Evolutionary conservation across 2,888 invertebrate species (phyloP).

Genomic region (Pseudanteris insignis): DNA sequence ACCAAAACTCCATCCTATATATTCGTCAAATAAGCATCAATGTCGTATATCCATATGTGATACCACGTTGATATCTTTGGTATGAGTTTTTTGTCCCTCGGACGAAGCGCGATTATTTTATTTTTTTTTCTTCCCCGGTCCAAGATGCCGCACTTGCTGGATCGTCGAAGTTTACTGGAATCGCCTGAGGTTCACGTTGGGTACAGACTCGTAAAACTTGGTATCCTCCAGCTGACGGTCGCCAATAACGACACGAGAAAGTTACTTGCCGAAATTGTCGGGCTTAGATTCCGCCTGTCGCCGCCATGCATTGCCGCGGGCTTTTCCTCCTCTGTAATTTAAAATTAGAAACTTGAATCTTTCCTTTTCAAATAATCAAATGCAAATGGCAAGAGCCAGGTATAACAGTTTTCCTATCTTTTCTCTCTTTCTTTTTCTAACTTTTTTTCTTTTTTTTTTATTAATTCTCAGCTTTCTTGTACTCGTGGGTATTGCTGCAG

Average conservation of each 20-base stretch:
- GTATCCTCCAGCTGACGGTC: constrained; percentile 65
- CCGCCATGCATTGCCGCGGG: constrained; percentile 65
- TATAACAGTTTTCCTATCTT: too few relatives aligned
- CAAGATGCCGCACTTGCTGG: constrained; percentile 37
- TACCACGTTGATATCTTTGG: constrained; percentile 29
- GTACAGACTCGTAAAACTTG: constrained; percentile 62
- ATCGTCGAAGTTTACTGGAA: constrained; percentile 33
- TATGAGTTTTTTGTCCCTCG: constrained; percentile 28
- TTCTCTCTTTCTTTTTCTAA: too few relatives aligned
- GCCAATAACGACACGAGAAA: constrained; percentile 62
- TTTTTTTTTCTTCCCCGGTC: constrained; percentile 34
- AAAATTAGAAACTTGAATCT: constrained; percentile 49
- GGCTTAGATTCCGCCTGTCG: constrained; percentile 62
- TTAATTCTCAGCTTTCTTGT: too few relatives aligned
- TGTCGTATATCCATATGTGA: constrained; percentile 24
- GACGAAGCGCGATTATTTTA: constrained; percentile 36
- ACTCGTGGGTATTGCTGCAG: too few relatives aligned
- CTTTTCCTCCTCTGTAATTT: constrained; percentile 58
- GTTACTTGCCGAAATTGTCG: constrained; percentile 63
- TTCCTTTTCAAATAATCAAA: constrained; percentile 27
- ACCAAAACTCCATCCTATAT: constrained; percentile 24
- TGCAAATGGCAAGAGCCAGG: constrained; percentile 9
- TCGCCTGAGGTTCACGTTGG: constrained; percentile 59
- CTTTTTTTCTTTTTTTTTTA: too few relatives aligned
- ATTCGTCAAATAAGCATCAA: constrained; percentile 30